Base-by-base conservation (phyloP, 1,140 invertebrate genomes). In the Leptoteleia sp. region DNA sequence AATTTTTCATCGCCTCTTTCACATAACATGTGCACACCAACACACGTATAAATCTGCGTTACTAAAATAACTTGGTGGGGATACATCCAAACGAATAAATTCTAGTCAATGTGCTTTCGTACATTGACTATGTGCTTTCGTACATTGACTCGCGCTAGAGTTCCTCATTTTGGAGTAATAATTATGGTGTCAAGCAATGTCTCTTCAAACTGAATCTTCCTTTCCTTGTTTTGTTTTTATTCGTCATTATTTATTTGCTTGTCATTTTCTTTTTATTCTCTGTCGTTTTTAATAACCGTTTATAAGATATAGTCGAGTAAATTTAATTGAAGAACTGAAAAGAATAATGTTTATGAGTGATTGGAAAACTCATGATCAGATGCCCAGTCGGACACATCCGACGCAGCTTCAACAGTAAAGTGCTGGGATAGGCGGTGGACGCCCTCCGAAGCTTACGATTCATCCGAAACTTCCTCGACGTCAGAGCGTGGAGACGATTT, bases 371-470 rank as follows among this genome's bases (percentile, higher is more conserved):
- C 47, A 64, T 48, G 57, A 67, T 72, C 65, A 88, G 83, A 82
- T 82, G 82, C 79, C 16, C 83, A 82, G 73, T 84, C 85, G 40
- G 86, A 88, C 13, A 84, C 83, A 0, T 88, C 84, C 5, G 85
- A 87, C 59, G 82, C 81, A 27, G 82, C 83, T 4, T 87, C 85
- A 15, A 87, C 84, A 12, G 82, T 85, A 25, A 88, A 89, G 42
- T 84, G 72, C 31, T 88, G 83, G 83, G 80, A 85, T 38, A 80
- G 65, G 64, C 68, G 80, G 15, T 88, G 86, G 86, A 87, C 81
- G 13, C 79, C 82, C 7, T 84, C 86, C 19, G 87, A 88, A 42
- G 72, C 72, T 1, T 86, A 88, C 65, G 86, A 87, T 25, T 87
- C 87, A 15, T 84, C 83, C 0, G 86, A 76, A 25, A 85, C 85